Evolutionary conservation across 2,888 invertebrate species (phyloP), one percentile per base, ranked within the genome.

Genomic region (Oscheius onirici): DNA sequence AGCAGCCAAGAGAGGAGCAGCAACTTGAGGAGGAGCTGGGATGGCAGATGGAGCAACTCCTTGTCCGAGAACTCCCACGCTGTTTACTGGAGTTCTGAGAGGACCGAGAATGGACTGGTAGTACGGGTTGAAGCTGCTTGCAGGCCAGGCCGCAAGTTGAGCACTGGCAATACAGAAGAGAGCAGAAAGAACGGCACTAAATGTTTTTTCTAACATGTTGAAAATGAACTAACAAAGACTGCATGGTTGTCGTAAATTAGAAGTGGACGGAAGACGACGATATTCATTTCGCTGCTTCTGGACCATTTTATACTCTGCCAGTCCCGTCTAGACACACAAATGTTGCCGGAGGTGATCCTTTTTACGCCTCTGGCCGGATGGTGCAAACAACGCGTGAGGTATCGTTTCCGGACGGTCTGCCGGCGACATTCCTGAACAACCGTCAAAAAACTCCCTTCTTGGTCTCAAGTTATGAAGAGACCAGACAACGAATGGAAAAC

Each of bases 321-420:
- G 44, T 24, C 15, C 22, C 22, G 60, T 60, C 44, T 15, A 60
- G 44, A 60, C 60, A 60, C 41, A 43, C 43, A 60, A 60, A 20
- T 44, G 40, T 40, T 40, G 60, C 60, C 60, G 43, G 24, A 60
- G 43, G 43, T 20, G 43, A 44, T n/a, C 34, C 24, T 60, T 60
- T 60, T 60, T 41, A 17, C 60, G 41, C 24, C 24, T 60, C 20
- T 44, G 20, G 43, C 60, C 43, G 43, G 44, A 60, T 10, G 60
- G 24, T 26, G 60, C 60, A 60, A 60, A 60, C 60, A 60, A 44
- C 41, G 43, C 60, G 44, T 41, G 60, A 24, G 60, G 44, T 60
- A 60, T 41, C 43, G 60, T 60, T 58, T 60, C 60, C 60, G 60
- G 60, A 60, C 3, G 58, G 60, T 13, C 60, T 17, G 24, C 60